Evolutionary conservation across 2,888 invertebrate species (phyloP).

Genomic region (Trypoxylon attenuatum): DNA sequence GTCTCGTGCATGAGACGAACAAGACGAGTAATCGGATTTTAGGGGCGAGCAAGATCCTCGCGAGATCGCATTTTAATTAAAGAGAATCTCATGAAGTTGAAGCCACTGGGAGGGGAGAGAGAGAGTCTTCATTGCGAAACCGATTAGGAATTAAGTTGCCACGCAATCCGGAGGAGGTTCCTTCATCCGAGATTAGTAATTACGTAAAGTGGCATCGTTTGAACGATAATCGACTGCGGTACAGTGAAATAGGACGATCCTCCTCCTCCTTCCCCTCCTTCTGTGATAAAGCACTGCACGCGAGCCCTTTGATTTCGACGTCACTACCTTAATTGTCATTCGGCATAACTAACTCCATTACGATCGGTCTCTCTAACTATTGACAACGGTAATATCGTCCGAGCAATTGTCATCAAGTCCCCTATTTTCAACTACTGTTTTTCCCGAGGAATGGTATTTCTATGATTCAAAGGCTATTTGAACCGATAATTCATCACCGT

Average conservation of each 20-base stretch:
- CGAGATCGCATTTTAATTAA: conserved; percentile 51
- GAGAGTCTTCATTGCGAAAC: conserved; percentile 11
- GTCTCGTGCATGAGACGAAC: no score
- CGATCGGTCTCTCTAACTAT: no score
- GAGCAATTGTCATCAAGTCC: no score
- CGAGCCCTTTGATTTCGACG: conserved; percentile 46
- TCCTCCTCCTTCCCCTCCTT: no score
- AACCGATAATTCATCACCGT: no score
- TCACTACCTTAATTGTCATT: conserved; percentile 38
- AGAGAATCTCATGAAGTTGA: conserved; percentile 21
- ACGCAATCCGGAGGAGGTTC: conserved; percentile 27
- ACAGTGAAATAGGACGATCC: no score
- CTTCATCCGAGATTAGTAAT: conserved; percentile 41
- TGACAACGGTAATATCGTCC: no score
- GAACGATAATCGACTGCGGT: conserved; percentile 49
- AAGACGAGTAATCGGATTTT: no score
- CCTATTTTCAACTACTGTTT: no score
- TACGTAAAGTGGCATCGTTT: conserved; percentile 35
- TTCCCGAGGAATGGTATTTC: no score
- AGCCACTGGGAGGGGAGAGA: not conserved
- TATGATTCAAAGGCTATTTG: no score
- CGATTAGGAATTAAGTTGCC: conserved; percentile 46
- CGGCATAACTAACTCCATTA: conserved; percentile 19
- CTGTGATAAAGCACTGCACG: conserved; percentile 34
- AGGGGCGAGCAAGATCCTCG: not conserved